Conservation (phyloP, 2,113 vertebrate genomes). For the Chinchilla lanigera region DNA sequence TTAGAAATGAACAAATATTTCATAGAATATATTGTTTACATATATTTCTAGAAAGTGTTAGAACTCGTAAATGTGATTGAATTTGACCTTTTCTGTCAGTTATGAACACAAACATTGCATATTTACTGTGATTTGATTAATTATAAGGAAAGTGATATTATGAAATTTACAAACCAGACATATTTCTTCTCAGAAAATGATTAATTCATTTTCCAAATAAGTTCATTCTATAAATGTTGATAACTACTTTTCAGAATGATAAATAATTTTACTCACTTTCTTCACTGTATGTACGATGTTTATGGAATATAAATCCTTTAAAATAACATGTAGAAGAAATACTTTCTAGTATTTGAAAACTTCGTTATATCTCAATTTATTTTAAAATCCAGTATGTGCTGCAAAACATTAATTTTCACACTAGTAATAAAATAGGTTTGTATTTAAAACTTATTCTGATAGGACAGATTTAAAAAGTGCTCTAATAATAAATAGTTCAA, state of each 20-base stretch:
- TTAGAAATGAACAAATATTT: neutral
- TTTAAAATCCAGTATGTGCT: neutral
- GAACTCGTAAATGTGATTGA: neutral
- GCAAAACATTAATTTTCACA: neutral
- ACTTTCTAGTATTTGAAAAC: neutral
- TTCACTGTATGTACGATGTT: neutral
- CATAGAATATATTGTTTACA: neutral
- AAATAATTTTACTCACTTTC: slow-evolving; percentile 5
- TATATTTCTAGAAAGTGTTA: neutral
- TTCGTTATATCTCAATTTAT: neutral
- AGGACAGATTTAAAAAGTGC: neutral
- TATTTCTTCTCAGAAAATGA: neutral
- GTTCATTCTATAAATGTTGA: neutral
- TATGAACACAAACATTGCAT: neutral
- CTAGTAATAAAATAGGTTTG: neutral
- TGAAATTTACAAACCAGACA: neutral
- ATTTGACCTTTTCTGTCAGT: neutral
- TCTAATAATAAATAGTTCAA: neutral
- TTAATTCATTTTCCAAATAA: neutral
- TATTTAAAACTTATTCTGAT: neutral
- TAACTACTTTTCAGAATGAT: slow-evolving; percentile 33
- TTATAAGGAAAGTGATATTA: neutral
- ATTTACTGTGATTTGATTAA: neutral
- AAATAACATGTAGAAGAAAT: neutral
- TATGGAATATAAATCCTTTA: neutral